A percentile compares a stretch with the other conserved stretches of the same genome.
Evolutionary conservation across 2,797 vertebrate species (phyloP).

Genomic region (Gymnocypris eckloni): DNA sequence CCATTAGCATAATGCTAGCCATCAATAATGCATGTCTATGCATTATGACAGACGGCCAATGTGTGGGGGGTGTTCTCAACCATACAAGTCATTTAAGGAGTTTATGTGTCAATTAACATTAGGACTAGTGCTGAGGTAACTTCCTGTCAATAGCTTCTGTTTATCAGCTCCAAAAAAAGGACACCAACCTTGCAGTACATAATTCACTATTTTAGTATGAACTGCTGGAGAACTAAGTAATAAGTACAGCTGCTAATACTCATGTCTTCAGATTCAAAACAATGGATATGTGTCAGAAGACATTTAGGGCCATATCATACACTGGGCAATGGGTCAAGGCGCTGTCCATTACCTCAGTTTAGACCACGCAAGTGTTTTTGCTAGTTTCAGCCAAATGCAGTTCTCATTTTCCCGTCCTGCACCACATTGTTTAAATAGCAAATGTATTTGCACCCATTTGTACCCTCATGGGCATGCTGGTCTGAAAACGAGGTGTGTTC

Average conservation of each 20-base stretch:
- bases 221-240: background rate
- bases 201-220: background rate
- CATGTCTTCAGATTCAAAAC: background rate
- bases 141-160: conserved; percentile 34
- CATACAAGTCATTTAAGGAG: conserved; percentile 3
- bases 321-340: too few relatives aligned
- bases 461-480: too few relatives aligned
- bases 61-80: conserved; percentile 23
- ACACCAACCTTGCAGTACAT: conserved; percentile 11
- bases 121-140: conserved; percentile 37
- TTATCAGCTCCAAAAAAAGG: conserved; percentile 46
- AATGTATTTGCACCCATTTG: too few relatives aligned
- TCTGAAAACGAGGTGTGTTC: too few relatives aligned
- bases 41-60: conserved; percentile 76
- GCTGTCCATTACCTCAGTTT: too few relatives aligned
- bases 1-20: conserved; percentile 83
- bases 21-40: conserved; percentile 86
- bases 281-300: background rate
- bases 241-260: background rate
- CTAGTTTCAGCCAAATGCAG: too few relatives aligned
- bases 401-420: too few relatives aligned
- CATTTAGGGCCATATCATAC: too few relatives aligned
- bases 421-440: too few relatives aligned
- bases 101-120: conserved; percentile 23
- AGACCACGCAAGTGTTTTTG: too few relatives aligned